phyloP scores from a whole-genome alignment of 1,140 invertebrate genomes.

The Eciton burchellii region DNA sequence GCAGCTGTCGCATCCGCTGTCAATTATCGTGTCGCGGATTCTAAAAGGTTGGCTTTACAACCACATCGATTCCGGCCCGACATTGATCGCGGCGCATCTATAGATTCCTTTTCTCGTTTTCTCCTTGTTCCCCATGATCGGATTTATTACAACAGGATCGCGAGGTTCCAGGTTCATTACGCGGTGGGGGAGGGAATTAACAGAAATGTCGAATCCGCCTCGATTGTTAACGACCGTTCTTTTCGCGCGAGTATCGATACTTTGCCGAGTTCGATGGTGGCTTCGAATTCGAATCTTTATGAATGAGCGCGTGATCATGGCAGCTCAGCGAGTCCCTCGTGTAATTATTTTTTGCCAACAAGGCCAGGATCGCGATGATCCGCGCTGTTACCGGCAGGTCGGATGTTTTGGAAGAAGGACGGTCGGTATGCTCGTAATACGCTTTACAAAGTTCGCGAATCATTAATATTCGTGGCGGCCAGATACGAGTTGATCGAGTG shows the following conservation, averaged over 20 bases:
- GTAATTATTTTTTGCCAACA: not conserved
- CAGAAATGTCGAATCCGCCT: conserved; percentile 12
- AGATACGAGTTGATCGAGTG: conserved; percentile 54
- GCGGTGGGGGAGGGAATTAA: not conserved
- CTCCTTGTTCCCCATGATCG: conserved; percentile 19
- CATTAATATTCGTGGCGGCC: conserved; percentile 65
- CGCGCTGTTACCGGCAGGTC: not conserved
- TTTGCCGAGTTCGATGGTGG: not conserved
- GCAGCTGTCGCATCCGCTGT: conserved; percentile 62
- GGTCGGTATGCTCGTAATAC: not conserved
- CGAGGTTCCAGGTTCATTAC: conserved; percentile 38
- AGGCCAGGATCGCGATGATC: not conserved
- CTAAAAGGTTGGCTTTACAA: conserved; percentile 61
- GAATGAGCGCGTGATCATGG: not conserved
- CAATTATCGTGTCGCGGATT: conserved; percentile 60
- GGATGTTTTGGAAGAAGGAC: conserved; percentile 4
- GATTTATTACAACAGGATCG: conserved; percentile 25
- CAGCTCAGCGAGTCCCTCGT: not conserved
- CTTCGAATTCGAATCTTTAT: conserved; percentile 10
- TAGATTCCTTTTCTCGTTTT: conserved; percentile 48
- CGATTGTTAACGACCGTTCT: conserved; percentile 20
- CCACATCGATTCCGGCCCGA: conserved; percentile 49
- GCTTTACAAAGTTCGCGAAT: conserved; percentile 41
- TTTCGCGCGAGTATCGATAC: not conserved
- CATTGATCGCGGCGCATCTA: conserved; percentile 55